phyloP scores from a whole-genome alignment of 2,888 invertebrate genomes.

The Nezara viridula region DNA sequence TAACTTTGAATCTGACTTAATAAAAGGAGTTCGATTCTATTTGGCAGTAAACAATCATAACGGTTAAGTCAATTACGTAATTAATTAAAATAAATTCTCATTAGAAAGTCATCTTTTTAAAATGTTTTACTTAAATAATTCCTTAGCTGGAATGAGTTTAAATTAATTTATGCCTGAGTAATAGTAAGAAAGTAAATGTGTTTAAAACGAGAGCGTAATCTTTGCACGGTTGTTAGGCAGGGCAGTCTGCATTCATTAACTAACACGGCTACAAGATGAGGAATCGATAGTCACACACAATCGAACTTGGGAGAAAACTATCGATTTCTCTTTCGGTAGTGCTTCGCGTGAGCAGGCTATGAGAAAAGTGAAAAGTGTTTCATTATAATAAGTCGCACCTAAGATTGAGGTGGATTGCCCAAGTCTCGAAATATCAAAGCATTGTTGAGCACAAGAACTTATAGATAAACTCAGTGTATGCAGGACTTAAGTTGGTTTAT shows the following conservation, averaged over 20 bases:
- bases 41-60: no score
- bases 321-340: constrained; percentile 13
- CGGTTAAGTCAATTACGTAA: no score
- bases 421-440: no score
- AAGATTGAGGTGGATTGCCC: neutral
- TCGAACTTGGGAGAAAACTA: neutral
- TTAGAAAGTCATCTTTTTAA: no score
- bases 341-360: neutral
- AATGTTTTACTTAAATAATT: no score
- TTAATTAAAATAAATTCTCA: no score
- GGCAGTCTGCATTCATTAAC: neutral
- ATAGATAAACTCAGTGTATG: no score
- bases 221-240: neutral
- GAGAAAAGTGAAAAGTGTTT: neutral
- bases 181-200: constrained; percentile 8
- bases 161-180: neutral
- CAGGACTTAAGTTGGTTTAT: no score
- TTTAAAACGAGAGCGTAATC: neutral
- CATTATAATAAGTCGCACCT: neutral
- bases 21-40: no score
- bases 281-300: neutral
- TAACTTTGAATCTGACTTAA: neutral
- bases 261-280: neutral
- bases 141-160: neutral
- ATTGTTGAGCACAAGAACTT: no score